Evolutionary conservation across 2,113 vertebrate genomes (phyloP), one percentile per base, ranked within the genome.

Genomic region (Ctenodactylus gundi): DNA sequence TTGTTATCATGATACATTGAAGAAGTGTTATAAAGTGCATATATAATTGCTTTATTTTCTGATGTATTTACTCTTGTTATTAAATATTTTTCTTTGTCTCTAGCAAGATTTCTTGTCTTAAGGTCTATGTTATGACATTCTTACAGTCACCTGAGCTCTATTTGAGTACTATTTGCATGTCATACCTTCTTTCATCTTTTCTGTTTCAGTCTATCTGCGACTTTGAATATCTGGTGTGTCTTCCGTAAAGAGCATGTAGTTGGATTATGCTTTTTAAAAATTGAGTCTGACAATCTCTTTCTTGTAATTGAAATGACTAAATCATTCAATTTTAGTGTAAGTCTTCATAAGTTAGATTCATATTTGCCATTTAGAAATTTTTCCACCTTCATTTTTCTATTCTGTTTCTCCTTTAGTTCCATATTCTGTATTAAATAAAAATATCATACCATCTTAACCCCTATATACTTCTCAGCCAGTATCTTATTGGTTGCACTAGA

Each of bases 351-450:
- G 4, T 14, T 76, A 41, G 21, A 55, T 46, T 94, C 62, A 85
- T 14, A 53, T 39, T 85, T 76, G 67, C 6, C 29, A 20, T 53
- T 82, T 29, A 92, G 46, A 51, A 18, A 51, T 23, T 64, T 75
- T 90, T 75, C 73, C 60, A 36, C 60, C 34, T 89, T 46, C n/a
- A 36, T 60, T 29, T 58, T 36, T 58, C 31, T 91, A 85, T 36
- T 67, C n/a, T 89, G 9, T 46, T 84, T 68, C 34, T 75, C 27
- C 7, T 83, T 67, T 67, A 49, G 3, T 83, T 84, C 6, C 23
- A 87, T 73, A 62, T 86, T 87, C 89, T 78, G 7, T 82, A 18
- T 60, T 65, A 96, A 93, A 64, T 84, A 85, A 92, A 60, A 36
- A 82, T 44, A 73, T 90, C 72, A 4, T 34, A 23, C 23, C 62